Base-by-base conservation (phyloP, 2,113 vertebrate species). In the Tragelaphus strepsiceros region DNA sequence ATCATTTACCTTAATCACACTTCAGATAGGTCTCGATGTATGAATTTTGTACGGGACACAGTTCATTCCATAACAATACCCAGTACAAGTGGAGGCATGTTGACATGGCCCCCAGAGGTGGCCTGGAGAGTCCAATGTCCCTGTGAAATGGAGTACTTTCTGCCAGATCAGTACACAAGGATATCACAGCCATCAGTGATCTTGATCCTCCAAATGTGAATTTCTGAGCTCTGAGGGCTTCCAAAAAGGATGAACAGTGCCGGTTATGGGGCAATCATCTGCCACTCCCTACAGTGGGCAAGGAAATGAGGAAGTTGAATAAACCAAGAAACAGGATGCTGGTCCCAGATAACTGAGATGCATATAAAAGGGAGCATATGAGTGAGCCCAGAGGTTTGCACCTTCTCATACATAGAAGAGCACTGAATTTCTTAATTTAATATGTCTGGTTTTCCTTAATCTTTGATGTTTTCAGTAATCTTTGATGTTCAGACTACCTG, bases 41-140 rank as follows among this genome's bases (percentile, higher is more conserved):
- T 11, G 10, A 6, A n/a, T 62, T 62, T 78, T 7, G 6, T 5
- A 51, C 24, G 0, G 19, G n/a, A 32, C 14, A 26, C 10, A 5
- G 32, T 15, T 26, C 43, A 15, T n/a, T 15, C 11, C 32, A 17
- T 51, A 51, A n/a, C 2, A 56, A 39, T 11, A 21, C 26, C 28
- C 53, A 28, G 0, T 26, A 61, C 59, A 59, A 59, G 43, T 0
- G 2, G 28, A 54, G 46, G 64, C 61, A 0, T 9, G 35, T 74
- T 59, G n/a, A 3, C 74, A n/a, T 54, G 53, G 10, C 21, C 16
- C 32, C 56, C 43, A 5, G 43, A 30, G 11, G 54, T 26, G 22
- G 1, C 6, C 4, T 5, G 26, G 39, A n/a, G 59, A 6, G 39
- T 26, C 5, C 6, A 7, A 0, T 2, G 58, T 19, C 32, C 51